Conservation (phyloP, 1,140 invertebrate species). For the Drosophila sproati region DNA sequence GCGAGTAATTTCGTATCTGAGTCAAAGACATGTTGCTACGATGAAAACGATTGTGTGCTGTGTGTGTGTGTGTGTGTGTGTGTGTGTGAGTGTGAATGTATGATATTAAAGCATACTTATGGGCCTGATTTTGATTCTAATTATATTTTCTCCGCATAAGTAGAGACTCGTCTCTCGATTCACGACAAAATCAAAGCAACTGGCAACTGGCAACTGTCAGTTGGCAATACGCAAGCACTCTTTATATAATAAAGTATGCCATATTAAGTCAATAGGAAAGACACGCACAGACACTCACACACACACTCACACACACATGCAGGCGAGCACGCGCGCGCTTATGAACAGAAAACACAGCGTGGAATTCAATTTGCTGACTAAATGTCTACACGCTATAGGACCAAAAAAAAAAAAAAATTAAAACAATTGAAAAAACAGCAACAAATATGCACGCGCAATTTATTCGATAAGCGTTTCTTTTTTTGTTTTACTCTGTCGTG, state of each 20-base stretch:
- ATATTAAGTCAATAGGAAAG: conserved; percentile 31
- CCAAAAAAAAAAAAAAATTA: conserved; percentile 1
- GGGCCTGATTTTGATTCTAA: conserved; percentile 62
- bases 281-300: conserved; percentile 41
- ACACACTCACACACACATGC: conserved; percentile 7
- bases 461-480: conserved; percentile 5
- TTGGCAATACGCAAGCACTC: conserved; percentile 45
- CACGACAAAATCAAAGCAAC: conserved; percentile 37
- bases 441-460: conserved; percentile 18
- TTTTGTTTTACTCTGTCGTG: conserved; percentile 25
- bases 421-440: conserved; percentile 3
- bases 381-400: conserved; percentile 29
- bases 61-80: neutral
- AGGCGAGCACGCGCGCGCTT: conserved; percentile 70
- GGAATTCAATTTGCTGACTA: conserved; percentile 48
- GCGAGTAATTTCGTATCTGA: conserved; percentile 30
- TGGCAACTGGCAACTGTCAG: conserved; percentile 30
- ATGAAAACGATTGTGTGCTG: conserved; percentile 7
- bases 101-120: conserved; percentile 70
- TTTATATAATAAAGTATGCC: conserved; percentile 77
- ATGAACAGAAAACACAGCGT: conserved; percentile 37
- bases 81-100: conserved; percentile 12
- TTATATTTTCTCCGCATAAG: conserved; percentile 49
- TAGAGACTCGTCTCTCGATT: conserved; percentile 13
- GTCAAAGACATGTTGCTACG: conserved; percentile 59